These are phyloP conservation scores for Bradypus variegatus DNA, from an alignment of 2,797 vertebrate genomes.

Conservation along the genomic window DNA sequence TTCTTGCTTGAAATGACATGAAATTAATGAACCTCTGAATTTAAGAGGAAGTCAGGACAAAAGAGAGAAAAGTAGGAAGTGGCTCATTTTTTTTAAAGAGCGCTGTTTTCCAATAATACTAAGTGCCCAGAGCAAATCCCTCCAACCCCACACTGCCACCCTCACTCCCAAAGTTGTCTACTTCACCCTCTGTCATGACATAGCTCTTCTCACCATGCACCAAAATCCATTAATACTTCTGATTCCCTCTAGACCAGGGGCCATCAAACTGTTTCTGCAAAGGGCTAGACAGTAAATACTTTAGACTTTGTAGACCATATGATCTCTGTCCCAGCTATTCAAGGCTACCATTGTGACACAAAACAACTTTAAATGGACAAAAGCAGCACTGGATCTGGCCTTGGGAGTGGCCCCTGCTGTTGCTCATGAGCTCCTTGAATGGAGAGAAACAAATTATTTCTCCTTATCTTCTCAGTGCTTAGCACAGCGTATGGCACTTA, in stretches of 20 bases:
- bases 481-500: background rate
- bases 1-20: background rate
- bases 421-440: no score
- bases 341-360: background rate
- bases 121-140: background rate
- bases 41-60: background rate
- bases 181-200: no score
- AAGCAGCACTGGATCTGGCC: background rate
- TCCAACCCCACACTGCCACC: fast-evolving
- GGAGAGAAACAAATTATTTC: background rate
- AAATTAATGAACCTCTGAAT: background rate
- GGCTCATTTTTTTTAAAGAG: background rate
- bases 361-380: background rate
- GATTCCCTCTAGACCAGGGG: no score
- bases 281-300: no score
- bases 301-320: background rate
- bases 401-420: background rate
- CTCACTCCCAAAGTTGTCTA: background rate
- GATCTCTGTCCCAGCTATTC: background rate
- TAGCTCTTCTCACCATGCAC: background rate
- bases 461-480: background rate
- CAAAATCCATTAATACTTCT: fast-evolving
- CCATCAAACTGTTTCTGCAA: background rate
- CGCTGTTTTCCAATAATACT: background rate
- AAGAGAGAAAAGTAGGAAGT: background rate